These are phyloP conservation scores for Sebastes kiyomatsui DNA, from an alignment of 2,797 vertebrate species.

Conservation along the genomic window DNA sequence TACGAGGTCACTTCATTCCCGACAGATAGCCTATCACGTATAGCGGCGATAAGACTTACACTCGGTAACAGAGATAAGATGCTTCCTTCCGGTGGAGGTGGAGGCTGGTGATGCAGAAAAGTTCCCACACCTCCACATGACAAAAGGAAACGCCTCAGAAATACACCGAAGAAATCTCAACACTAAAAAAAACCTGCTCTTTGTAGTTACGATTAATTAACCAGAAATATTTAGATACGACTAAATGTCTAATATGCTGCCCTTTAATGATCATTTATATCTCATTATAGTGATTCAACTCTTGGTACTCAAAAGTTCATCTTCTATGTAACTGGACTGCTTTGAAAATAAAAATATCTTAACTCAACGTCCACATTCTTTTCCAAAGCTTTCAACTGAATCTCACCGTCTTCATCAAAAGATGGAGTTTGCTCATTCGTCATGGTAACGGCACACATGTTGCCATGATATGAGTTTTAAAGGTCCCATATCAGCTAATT, in stretches of 20 bases:
- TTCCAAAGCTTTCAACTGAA: neutral
- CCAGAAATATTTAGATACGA: neutral
- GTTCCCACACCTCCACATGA: neutral
- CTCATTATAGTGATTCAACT: neutral
- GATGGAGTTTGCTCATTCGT: neutral
- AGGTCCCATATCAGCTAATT: no score
- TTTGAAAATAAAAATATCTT: neutral
- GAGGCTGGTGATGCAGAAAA: neutral
- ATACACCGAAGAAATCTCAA: neutral
- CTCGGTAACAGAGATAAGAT: slow-evolving; percentile 25
- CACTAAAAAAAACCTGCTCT: neutral
- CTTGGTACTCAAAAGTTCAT: neutral
- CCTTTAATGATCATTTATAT: neutral
- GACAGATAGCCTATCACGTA: slow-evolving; percentile 6
- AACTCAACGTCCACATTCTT: neutral
- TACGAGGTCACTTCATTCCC: slow-evolving; percentile 32
- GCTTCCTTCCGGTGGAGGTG: neutral
- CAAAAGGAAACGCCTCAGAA: neutral
- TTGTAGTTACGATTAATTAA: neutral
- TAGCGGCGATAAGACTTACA: slow-evolving; percentile 32
- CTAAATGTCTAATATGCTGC: neutral
- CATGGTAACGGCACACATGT: neutral
- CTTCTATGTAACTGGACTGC: neutral
- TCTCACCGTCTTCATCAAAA: neutral
- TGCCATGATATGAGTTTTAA: neutral